Conservation (phyloP, 2,888 invertebrate genomes). For the Parnassius apollo region DNA sequence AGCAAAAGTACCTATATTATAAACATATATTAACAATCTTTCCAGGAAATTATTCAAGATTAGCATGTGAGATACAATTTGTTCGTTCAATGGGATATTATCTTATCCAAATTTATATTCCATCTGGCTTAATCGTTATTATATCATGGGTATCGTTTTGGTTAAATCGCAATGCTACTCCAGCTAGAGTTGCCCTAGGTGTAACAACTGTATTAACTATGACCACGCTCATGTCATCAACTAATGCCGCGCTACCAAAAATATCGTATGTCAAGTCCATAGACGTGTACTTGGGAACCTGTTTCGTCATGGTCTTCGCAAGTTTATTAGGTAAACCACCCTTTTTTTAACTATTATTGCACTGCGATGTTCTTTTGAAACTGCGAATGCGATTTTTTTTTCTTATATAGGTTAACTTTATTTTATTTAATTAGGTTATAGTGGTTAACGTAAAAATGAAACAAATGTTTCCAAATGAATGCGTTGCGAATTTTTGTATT, state of each 20-base stretch:
- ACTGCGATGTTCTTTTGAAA: not conserved
- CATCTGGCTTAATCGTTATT: slow-evolving; percentile 97
- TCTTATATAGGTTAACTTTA: no score
- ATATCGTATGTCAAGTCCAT: slow-evolving; percentile 99
- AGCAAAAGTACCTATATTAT: no score
- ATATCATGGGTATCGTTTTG: slow-evolving; percentile 98
- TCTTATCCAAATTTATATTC: slow-evolving; percentile 98
- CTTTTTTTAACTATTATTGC: not conserved
- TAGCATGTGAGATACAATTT: slow-evolving; percentile 98
- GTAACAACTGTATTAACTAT: slow-evolving; percentile 98
- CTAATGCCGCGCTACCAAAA: slow-evolving; percentile 97
- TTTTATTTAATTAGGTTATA: no score
- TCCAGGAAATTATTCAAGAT: slow-evolving; percentile 96
- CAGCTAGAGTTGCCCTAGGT: slow-evolving; percentile 95
- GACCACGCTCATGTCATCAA: slow-evolving; percentile 98
- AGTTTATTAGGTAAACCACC: slow-evolving; percentile 91
- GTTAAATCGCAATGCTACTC: slow-evolving; percentile 97
- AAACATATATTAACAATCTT: slow-evolving; percentile 29
- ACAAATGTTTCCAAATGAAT: not conserved
- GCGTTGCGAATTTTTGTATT: slow-evolving; percentile 45
- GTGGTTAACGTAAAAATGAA: no score
- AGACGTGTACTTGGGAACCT: slow-evolving; percentile 97
- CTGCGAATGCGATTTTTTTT: not conserved
- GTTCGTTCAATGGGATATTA: slow-evolving; percentile 99
- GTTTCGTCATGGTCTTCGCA: slow-evolving; percentile 99